Evolutionary conservation across 2,888 invertebrate species (phyloP).

Genomic region (Schizaphis graminum): DNA sequence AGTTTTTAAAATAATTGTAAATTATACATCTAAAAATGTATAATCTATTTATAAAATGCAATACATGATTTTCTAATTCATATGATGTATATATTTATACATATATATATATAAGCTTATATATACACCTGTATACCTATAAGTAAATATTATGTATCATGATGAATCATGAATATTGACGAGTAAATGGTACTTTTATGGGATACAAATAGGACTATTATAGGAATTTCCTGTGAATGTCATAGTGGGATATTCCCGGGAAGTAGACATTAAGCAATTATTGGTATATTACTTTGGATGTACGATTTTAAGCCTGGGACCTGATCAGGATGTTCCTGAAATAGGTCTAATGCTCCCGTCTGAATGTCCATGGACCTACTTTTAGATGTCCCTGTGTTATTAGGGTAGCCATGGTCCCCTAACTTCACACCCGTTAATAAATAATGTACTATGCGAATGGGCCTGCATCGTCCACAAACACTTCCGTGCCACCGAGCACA

Average conservation of each 20-base stretch:
- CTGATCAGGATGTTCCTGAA: not conserved
- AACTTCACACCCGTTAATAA: no score
- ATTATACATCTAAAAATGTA: no score
- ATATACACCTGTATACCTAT: not conserved
- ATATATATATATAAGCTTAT: no score
- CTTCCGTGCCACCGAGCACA: no score
- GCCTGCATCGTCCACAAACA: no score
- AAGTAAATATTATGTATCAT: rapidly evolving
- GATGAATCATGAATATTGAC: not conserved
- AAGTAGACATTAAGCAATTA: not conserved
- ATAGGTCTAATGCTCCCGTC: not conserved
- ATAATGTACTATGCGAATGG: no score
- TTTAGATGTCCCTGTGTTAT: not conserved
- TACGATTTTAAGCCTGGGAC: not conserved
- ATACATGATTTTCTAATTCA: no score
- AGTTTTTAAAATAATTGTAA: no score
- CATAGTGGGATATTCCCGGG: not conserved
- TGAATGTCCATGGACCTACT: not conserved
- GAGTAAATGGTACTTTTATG: not conserved
- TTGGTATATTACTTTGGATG: not conserved
- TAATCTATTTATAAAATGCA: no score
- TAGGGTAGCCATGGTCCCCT: no score
- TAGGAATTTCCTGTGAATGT: not conserved
- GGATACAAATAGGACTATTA: slow-evolving; percentile 3
- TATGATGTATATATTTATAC: no score